These are phyloP conservation scores for Lycia hirtaria DNA, from an alignment of 2,888 invertebrate species.

Conservation along the genomic window DNA sequence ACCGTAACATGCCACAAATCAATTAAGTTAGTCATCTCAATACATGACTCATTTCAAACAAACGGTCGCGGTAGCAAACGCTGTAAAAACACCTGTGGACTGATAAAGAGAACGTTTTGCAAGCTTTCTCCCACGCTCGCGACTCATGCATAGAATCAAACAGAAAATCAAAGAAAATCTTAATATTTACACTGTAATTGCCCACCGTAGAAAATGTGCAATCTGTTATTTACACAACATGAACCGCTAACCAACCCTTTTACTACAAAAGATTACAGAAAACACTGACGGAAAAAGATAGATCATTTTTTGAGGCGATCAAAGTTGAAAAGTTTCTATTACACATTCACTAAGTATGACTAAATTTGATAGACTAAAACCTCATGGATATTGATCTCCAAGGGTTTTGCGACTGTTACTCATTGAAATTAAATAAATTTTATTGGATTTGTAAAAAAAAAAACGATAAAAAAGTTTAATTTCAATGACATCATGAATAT, in stretches of 20 bases:
- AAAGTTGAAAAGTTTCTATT: no score
- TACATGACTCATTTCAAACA: slow-evolving; percentile 71
- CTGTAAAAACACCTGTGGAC: slow-evolving; percentile 33
- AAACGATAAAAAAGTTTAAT: no score
- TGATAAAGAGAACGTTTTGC: slow-evolving; percentile 27
- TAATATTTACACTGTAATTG: slow-evolving; percentile 8
- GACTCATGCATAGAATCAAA: slow-evolving; percentile 20
- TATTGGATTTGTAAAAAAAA: no score
- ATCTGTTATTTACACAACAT: slow-evolving; percentile 12
- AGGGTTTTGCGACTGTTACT: no score
- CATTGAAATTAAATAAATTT: no score
- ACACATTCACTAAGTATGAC: no score
- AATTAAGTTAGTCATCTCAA: slow-evolving; percentile 77
- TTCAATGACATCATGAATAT: no score
- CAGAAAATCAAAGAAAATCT: slow-evolving; percentile 9
- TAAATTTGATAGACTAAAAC: no score
- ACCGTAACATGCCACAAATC: slow-evolving; percentile 76
- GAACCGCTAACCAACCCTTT: background rate
- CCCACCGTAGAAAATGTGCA: slow-evolving; percentile 1
- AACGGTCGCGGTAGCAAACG: slow-evolving; percentile 53
- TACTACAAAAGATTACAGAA: background rate
- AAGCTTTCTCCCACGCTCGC: slow-evolving; percentile 21
- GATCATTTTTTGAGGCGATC: no score
- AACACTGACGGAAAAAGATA: background rate
- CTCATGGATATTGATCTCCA: no score